Base-by-base conservation (phyloP, 2,113 vertebrate genomes). In the Aphyosemion australe region DNA sequence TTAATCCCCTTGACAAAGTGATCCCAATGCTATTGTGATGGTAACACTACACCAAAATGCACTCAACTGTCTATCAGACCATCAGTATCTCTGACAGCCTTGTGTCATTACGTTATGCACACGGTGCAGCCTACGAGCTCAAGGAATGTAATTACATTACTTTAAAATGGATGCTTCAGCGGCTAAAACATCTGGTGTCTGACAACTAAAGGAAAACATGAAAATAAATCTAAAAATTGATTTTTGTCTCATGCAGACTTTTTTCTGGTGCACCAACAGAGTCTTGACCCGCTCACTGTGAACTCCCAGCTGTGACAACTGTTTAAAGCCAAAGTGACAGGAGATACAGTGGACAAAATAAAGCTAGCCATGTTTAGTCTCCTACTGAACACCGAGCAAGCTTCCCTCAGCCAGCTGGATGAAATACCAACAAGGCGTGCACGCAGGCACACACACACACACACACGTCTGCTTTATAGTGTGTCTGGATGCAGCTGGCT, bases 1-100 rank as follows among this genome's bases (percentile, higher is more conserved):
- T 87, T 88, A 91, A 91, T 89, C 86, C 90, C 85, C 75, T 76
- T 84, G 84, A 88, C 86, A 88, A 89, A 91, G 84, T 82, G 84
- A 89, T 87, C 80, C 82, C 79, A 74, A 65, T 67, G 82, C 82
- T 75, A 89, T 91, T 91, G 90, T 90, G 79, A 72, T 76, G 57
- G 79, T 86, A 87, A 89, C 79, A 70, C 78, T 85, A 87, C 75
- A 90, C 82, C 65, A 72, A 82, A 88, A 87, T 84, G 80, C 78
- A 83, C 83, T 88, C 74, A 74, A 72, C 83, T 84, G 69, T 80
- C 79, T 79, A 84, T 82, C 79, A 79, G 70, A 71, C 18, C 34
- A 84, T 83, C 76, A 72, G 68, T 69, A 76, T 78, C 55, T 56
- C 57, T 76, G 76, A 85, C 72, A 65, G 70, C 65, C 61, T 61